phyloP scores from a whole-genome alignment of 2,113 vertebrate genomes.

The Callionymus lyra region DNA sequence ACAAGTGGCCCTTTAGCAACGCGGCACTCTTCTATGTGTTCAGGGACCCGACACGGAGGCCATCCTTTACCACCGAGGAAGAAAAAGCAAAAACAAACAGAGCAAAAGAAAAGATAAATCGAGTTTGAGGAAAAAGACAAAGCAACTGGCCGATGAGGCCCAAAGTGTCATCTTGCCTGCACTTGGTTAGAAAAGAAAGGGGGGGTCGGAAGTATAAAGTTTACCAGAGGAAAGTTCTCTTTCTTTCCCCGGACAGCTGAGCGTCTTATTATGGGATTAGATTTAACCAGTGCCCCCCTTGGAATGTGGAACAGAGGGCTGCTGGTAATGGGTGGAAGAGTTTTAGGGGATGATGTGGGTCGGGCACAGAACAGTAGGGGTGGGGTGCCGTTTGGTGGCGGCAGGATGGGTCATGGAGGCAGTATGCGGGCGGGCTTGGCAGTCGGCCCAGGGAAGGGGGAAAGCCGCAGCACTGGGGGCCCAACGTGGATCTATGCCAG shows the following conservation, averaged over 20 bases:
- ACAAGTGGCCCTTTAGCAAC: conserved; percentile 32
- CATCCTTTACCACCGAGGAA: conserved; percentile 37
- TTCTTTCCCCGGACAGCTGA: conserved; percentile 74
- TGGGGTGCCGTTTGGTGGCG: conserved; percentile 37
- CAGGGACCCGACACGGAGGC: conserved; percentile 36
- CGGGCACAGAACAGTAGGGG: conserved; percentile 24
- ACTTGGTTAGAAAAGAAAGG: conserved; percentile 43
- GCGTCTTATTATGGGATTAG: conserved; percentile 75
- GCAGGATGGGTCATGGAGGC: conserved; percentile 45
- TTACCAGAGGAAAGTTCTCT: conserved; percentile 66
- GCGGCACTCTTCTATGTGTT: conserved; percentile 37
- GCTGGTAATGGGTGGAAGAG: conserved; percentile 53
- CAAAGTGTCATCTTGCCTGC: conserved; percentile 58
- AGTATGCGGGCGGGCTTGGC: conserved; percentile 55
- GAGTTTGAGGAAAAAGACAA: conserved; percentile 52
- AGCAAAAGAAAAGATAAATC: conserved; percentile 49
- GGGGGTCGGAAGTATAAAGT: conserved; percentile 51
- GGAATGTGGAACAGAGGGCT: conserved; percentile 58
- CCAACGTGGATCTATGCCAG: conserved; percentile 58
- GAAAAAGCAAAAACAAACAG: conserved; percentile 18
- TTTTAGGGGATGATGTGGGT: conserved; percentile 44
- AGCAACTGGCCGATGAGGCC: conserved; percentile 55
- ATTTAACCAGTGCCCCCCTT: conserved; percentile 65
- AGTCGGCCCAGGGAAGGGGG: conserved; percentile 28
- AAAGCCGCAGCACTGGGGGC: conserved; percentile 44